Evolutionary conservation across 2,113 vertebrate genomes (phyloP).

Genomic region (Gymnocephalus cernua): DNA sequence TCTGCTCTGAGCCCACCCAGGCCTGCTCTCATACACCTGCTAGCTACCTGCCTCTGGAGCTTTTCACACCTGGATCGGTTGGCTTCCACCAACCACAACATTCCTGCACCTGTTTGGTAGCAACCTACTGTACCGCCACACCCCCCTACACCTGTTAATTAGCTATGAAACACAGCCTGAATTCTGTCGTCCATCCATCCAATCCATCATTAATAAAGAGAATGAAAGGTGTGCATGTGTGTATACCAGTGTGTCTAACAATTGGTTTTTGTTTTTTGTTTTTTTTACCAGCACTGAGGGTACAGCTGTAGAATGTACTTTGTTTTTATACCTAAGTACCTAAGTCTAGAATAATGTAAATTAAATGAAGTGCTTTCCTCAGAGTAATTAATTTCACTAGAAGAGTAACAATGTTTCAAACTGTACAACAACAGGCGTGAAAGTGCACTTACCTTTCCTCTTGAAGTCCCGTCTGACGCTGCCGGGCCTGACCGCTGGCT

Average conservation of each 20-base stretch:
- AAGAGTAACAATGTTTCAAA: too few relatives aligned
- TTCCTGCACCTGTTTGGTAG: constrained; percentile 59
- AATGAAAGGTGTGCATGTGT: neutral
- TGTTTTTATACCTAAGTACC: neutral
- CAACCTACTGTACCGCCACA: constrained; percentile 12
- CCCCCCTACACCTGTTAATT: constrained; percentile 52
- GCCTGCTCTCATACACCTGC: constrained; percentile 68
- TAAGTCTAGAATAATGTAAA: neutral
- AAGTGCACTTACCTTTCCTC: constrained; percentile 91
- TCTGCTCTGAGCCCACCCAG: constrained; percentile 64
- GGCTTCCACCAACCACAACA: constrained; percentile 44
- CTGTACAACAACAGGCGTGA: neutral
- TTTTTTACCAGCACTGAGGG: neutral
- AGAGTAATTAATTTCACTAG: neutral
- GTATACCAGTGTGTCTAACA: neutral
- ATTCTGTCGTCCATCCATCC: constrained; percentile 20
- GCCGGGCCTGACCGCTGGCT: constrained; percentile 99
- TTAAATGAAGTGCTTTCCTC: neutral
- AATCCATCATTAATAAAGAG: constrained; percentile 40
- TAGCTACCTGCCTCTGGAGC: constrained; percentile 63
- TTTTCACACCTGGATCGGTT: constrained; percentile 66
- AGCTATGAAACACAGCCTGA: constrained; percentile 41
- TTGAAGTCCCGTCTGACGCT: constrained; percentile 98
- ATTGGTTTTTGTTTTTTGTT: too few relatives aligned
- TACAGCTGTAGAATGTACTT: neutral